phyloP scores from a whole-genome alignment of 2,888 invertebrate species.

The Drosophila recens region DNA sequence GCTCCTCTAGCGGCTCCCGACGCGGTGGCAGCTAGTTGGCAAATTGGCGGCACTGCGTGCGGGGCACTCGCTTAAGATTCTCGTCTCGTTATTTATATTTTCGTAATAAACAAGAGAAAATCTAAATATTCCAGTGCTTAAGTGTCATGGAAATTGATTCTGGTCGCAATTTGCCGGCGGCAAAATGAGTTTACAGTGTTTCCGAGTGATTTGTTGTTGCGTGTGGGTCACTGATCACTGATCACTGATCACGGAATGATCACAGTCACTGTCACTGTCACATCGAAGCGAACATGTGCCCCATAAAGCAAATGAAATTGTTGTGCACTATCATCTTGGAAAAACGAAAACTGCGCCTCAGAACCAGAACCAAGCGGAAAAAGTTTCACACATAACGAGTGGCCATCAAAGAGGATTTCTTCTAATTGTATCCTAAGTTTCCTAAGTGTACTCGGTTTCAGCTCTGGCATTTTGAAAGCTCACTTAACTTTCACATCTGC shows the following conservation, averaged over 20 bases:
- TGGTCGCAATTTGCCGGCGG: slow-evolving; percentile 57
- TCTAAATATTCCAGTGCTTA: slow-evolving; percentile 21
- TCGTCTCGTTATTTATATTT: slow-evolving; percentile 32
- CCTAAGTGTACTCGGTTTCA: slow-evolving; percentile 24
- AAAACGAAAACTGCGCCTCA: slow-evolving; percentile 83
- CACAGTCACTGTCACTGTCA: slow-evolving; percentile 33
- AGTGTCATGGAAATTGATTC: slow-evolving; percentile 39
- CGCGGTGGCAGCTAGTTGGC: slow-evolving; percentile 70
- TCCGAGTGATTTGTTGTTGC: slow-evolving; percentile 15
- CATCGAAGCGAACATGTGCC: slow-evolving; percentile 83
- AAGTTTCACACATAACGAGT: slow-evolving; percentile 82
- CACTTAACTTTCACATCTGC: slow-evolving; percentile 11
- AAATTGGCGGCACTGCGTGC: slow-evolving; percentile 71
- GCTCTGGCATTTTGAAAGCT: slow-evolving; percentile 15
- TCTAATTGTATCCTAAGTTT: not conserved
- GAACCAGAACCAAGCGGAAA: slow-evolving; percentile 84
- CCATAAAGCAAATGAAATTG: slow-evolving; percentile 81
- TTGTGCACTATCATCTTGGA: slow-evolving; percentile 83
- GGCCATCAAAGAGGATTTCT: not conserved
- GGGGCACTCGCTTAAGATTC: slow-evolving; percentile 53
- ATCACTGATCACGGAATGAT: slow-evolving; percentile 29
- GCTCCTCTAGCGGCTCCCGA: slow-evolving; percentile 55
- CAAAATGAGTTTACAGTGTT: slow-evolving; percentile 34
- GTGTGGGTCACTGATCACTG: slow-evolving; percentile 15
- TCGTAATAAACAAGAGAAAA: slow-evolving; percentile 22